Evolutionary conservation across 1,140 invertebrate species (phyloP).

Genomic region (Micrasema longulum): DNA sequence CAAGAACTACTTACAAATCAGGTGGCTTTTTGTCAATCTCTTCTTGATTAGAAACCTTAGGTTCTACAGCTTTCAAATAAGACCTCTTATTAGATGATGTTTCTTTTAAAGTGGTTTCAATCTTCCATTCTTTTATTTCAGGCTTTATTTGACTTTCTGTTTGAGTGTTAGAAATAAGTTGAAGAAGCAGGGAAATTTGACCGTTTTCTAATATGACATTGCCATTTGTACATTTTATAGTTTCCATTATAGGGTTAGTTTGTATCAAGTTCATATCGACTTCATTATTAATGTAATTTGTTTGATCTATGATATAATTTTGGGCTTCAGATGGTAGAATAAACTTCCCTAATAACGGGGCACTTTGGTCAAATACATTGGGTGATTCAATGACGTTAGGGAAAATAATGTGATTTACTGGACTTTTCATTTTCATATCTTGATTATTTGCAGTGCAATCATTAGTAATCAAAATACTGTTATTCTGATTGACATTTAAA

Average conservation of each 20-base stretch:
- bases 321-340: not conserved
- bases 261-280: not conserved
- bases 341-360: not conserved
- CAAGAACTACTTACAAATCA: no score
- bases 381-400: no score
- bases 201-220: not conserved
- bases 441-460: no score
- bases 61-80: no score
- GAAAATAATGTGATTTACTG: no score
- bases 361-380: no score
- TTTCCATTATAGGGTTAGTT: not conserved
- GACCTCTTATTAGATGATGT: no score
- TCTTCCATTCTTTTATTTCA: not conserved
- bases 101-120: not conserved
- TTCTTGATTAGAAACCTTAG: no score
- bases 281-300: not conserved
- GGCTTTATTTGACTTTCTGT: not conserved
- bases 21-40: no score
- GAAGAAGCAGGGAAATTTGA: not conserved
- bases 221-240: not conserved
- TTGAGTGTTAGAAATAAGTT: not conserved
- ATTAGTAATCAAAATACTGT: no score
- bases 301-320: conserved; percentile 3
- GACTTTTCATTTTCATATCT: no score
- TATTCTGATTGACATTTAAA: no score